Conservation (phyloP, 2,888 invertebrate species). For the Cremastinae sp. region DNA sequence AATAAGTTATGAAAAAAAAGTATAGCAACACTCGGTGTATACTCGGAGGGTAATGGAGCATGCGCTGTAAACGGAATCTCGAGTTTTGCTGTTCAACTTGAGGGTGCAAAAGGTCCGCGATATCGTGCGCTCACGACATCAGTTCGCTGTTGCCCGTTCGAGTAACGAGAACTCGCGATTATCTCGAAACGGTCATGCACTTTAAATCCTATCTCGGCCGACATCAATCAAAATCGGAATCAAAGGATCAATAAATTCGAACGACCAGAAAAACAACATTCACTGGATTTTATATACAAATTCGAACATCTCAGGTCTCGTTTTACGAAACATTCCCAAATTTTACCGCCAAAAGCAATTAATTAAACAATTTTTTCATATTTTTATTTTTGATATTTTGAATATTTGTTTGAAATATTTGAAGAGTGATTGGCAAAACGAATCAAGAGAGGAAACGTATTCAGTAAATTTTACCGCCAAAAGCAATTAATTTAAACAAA, state of each 20-base stretch:
- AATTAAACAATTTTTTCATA: too few species aligned
- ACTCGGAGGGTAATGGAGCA: slow-evolving; percentile 57
- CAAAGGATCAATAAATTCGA: slow-evolving; percentile 1
- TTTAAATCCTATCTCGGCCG: background rate
- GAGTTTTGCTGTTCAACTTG: slow-evolving; percentile 50
- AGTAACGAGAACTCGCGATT: slow-evolving; percentile 45
- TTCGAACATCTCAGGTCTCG: too few species aligned
- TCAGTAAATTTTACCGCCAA: too few species aligned
- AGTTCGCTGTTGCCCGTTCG: slow-evolving; percentile 64
- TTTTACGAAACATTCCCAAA: too few species aligned
- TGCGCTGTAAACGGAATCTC: slow-evolving; percentile 60
- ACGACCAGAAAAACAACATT: background rate
- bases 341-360: too few species aligned
- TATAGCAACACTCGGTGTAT: slow-evolving; percentile 38
- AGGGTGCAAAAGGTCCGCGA: slow-evolving; percentile 59
- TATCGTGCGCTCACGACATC: slow-evolving; percentile 61
- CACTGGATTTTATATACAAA: too few species aligned
- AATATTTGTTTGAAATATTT: slow-evolving; percentile 1
- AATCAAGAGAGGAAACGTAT: background rate
- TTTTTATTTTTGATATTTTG: too few species aligned
- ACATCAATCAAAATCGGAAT: background rate
- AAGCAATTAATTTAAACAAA: too few species aligned
- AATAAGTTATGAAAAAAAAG: background rate
- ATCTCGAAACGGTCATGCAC: slow-evolving; percentile 19
- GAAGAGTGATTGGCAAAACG: background rate